Evolutionary conservation across 2,888 invertebrate genomes (phyloP).

Genomic region (Polydrusus cervinus): DNA sequence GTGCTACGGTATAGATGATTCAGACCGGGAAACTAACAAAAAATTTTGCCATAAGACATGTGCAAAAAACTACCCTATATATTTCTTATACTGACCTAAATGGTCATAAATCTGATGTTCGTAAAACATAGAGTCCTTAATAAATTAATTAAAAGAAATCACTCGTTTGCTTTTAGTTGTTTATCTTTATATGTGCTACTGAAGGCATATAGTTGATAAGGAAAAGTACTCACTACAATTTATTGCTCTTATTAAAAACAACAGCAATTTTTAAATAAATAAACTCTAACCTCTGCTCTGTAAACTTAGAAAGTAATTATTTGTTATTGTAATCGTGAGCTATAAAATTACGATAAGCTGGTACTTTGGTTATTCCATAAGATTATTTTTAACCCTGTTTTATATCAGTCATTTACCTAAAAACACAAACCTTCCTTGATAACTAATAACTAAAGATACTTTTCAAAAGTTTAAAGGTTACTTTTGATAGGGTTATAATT

Average conservation of each 20-base stretch:
- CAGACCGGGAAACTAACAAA: too few species aligned
- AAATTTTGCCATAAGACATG: too few species aligned
- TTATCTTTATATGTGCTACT: background rate
- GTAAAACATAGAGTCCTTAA: too few species aligned
- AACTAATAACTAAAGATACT: background rate
- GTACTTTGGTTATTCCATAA: background rate
- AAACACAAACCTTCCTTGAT: background rate
- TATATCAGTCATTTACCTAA: background rate
- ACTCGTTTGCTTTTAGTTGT: too few species aligned
- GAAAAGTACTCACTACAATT: background rate
- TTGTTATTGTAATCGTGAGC: background rate
- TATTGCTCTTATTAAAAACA: conserved; percentile 6
- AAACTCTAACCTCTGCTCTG: conserved; percentile 10
- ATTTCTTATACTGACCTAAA: too few species aligned
- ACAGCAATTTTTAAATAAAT: conserved; percentile 3
- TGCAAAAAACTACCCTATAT: too few species aligned
- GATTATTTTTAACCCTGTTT: background rate
- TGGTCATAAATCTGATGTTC: too few species aligned
- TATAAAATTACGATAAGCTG: conserved; percentile 6
- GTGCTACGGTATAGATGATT: too few species aligned
- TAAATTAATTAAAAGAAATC: too few species aligned
- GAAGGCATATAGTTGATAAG: background rate
- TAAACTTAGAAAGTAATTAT: conserved; percentile 2
- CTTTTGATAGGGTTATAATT: too few species aligned
- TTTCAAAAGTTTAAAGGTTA: background rate